Percentiles rank a stretch among this genome's conserved stretches.
These are phyloP conservation scores for Python bivittatus DNA, from an alignment of 2,113 vertebrate species.

Conservation along the genomic window DNA sequence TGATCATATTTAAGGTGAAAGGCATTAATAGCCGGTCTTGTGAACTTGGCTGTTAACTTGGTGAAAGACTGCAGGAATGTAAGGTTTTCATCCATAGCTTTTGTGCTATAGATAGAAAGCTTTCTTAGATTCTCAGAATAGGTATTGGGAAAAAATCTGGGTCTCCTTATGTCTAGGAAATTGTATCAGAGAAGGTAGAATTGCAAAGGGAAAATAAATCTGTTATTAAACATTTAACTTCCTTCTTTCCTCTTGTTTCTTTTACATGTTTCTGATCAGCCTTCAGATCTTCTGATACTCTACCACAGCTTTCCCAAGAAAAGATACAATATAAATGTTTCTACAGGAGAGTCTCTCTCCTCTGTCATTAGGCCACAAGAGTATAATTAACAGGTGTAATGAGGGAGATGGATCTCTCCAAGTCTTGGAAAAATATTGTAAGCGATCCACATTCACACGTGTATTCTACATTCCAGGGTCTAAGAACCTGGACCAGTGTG, in stretches of 20 bases:
- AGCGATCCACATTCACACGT: background rate
- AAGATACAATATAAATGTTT: background rate
- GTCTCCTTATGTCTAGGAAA: conserved; percentile 1
- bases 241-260: background rate
- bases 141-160: rapidly evolving
- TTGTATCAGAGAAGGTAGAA: background rate
- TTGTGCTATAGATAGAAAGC: rapidly evolving
- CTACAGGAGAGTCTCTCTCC: background rate
- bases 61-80: conserved; percentile 31
- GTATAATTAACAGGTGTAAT: background rate
- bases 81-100: background rate
- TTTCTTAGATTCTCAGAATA: background rate
- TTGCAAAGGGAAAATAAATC: background rate
- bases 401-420: background rate
- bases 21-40: conserved; percentile 10
- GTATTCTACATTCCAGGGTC: background rate
- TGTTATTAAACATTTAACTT: background rate
- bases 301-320: background rate
- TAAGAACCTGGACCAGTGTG: background rate
- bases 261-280: background rate
- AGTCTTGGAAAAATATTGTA: background rate
- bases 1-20: conserved; percentile 63
- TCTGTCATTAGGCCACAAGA: background rate
- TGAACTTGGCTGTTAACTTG: conserved; percentile 59
- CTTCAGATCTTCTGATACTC: background rate